Percentiles rank a stretch among this genome's conserved stretches.
These are phyloP conservation scores for Cosmorhoe ocellata DNA, from an alignment of 2,888 invertebrate species.

Conservation along the genomic window DNA sequence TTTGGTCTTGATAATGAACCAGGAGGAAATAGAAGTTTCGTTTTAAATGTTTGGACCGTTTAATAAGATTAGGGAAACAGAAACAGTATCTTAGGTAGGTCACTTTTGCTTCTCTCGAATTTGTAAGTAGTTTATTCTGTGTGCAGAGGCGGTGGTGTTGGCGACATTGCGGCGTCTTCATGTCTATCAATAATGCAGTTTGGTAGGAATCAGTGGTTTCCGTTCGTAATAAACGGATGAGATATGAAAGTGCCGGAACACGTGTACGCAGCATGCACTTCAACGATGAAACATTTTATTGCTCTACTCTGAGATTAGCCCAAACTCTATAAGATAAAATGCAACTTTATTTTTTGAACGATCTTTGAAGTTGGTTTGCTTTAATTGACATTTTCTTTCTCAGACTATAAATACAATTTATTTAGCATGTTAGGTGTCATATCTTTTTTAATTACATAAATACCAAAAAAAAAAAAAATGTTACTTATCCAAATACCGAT, in stretches of 20 bases:
- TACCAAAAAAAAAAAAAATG: too few species aligned
- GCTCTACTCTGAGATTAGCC: slow-evolving; percentile 46
- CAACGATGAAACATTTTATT: slow-evolving; percentile 67
- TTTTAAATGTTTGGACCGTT: slow-evolving; percentile 33
- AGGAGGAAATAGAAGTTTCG: slow-evolving; percentile 30
- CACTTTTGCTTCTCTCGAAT: slow-evolving; percentile 27
- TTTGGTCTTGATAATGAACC: slow-evolving; percentile 63
- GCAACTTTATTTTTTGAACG: slow-evolving; percentile 8
- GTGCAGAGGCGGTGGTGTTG: slow-evolving; percentile 17
- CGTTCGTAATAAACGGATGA: slow-evolving; percentile 72
- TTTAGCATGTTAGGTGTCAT: too few species aligned
- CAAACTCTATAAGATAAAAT: slow-evolving; percentile 7
- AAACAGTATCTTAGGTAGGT: slow-evolving; percentile 11
- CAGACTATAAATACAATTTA: not conserved
- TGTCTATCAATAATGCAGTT: slow-evolving; percentile 65
- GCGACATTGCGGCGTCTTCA: slow-evolving; percentile 52
- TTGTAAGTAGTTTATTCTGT: slow-evolving; percentile 50
- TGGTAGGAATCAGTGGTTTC: slow-evolving; percentile 60
- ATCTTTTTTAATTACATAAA: too few species aligned
- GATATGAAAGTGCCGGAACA: slow-evolving; percentile 45
- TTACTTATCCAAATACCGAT: too few species aligned
- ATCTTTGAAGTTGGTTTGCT: slow-evolving; percentile 16
- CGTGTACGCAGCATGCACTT: slow-evolving; percentile 31
- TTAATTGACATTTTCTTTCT: not conserved
- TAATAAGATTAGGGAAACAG: slow-evolving; percentile 20